Evolutionary conservation across 2,888 invertebrate genomes (phyloP).

Genomic region (Neria commutata): DNA sequence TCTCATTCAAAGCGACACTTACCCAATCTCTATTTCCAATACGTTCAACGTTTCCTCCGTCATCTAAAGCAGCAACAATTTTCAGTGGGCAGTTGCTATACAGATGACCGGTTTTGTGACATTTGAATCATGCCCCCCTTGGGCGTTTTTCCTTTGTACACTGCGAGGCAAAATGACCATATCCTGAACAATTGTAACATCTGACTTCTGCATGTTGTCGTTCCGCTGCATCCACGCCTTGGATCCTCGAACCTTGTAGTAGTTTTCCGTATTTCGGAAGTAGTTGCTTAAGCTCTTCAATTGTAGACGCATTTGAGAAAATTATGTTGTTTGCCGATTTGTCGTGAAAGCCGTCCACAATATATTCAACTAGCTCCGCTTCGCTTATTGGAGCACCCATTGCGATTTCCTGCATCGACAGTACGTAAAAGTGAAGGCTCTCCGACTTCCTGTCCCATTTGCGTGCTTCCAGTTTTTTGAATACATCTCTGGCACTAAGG

Average conservation of each 20-base stretch:
- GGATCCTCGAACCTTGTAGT: too few relatives aligned
- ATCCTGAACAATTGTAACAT: too few relatives aligned
- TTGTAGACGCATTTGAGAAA: background rate
- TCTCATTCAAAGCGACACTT: constrained; percentile 10
- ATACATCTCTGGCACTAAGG: too few relatives aligned
- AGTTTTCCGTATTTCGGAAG: constrained; percentile 10
- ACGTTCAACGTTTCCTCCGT: background rate
- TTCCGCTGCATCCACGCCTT: too few relatives aligned
- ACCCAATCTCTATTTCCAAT: constrained; percentile 3
- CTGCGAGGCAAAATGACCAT: too few relatives aligned
- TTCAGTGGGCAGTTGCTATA: constrained; percentile 7
- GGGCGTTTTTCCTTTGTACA: too few relatives aligned
- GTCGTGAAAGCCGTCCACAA: constrained; percentile 13
- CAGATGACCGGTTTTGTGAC: constrained; percentile 9
- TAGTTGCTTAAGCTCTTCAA: constrained; percentile 8
- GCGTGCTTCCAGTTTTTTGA: too few relatives aligned
- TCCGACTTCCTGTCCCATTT: too few relatives aligned
- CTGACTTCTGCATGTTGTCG: too few relatives aligned
- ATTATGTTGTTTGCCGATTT: constrained; percentile 5
- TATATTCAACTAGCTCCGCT: constrained; percentile 10
- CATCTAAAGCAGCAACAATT: background rate
- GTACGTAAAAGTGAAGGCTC: constrained; percentile 5
- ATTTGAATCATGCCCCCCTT: constrained; percentile 10
- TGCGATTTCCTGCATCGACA: constrained; percentile 22
- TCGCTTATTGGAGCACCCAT: too few relatives aligned